Base-by-base conservation (phyloP, 2,888 invertebrate genomes). In the Eupsilia transversa region DNA sequence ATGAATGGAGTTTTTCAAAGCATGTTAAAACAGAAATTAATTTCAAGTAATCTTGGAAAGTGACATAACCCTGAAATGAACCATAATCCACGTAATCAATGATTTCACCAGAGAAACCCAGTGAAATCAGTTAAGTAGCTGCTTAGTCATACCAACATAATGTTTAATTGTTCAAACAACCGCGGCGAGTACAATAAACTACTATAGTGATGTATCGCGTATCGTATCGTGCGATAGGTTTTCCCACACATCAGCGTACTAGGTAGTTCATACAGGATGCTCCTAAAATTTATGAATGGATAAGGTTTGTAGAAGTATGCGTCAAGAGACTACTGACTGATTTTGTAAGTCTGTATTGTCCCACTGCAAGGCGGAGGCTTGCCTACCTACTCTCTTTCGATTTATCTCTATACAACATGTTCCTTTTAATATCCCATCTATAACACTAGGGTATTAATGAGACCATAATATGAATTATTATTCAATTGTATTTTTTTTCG, bases 101-200 rank as follows among this genome's bases (percentile, higher is more conserved):
- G 75, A 85, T 72, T 77, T 77, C 79, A 84, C 60, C 64, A 68
- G 70, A 65, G 46, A 84, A 82, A 72, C 66, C 83, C 85, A 27
- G 73, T 75, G 71, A 66, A 79, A 85, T 77, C 72, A 57, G 72
- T n/a, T 23, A 60, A 59, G 43, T 71, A 71, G 65, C 38, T 38
- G 60, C 12, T 78, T 85, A 79, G 49, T 82, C 75, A 83, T 73
- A 65, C 70, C 49, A 68, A 14, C 68, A 77, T 56, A 54, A 60
- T 52, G 41, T 75, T 49, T 67, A 78, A 68, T 66, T 73, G 81
- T 70, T 74, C 52, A 77, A 76, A 85, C 56, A 75, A 52, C 68
- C 54, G 63, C 75, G 68, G 72, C 79, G 73, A 57, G 43, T 65
- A 60, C 72, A 75, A 59, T 71, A n/a, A 61, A 52, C 43, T 49